Percentiles rank a stretch among this genome's conserved stretches.
These are phyloP conservation scores for Heteromyza rotundicornis DNA, from an alignment of 2,888 invertebrate species.

Conservation along the genomic window DNA sequence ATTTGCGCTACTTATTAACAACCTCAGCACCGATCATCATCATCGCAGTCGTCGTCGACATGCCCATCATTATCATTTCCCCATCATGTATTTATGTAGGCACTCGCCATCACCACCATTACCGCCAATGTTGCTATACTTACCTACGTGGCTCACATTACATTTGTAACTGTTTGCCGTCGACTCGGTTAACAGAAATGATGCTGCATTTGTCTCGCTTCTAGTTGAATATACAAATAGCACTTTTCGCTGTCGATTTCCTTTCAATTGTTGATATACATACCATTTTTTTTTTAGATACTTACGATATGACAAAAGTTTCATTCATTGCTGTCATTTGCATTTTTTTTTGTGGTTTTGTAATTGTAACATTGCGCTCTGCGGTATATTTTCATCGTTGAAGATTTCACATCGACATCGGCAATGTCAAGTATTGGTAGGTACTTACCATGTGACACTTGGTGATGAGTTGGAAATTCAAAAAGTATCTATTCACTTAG, in stretches of 20 bases:
- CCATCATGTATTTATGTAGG: no score
- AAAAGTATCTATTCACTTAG: no score
- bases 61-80: no score
- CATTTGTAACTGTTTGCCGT: constrained; percentile 2
- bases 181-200: background rate
- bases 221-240: background rate
- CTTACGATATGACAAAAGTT: no score
- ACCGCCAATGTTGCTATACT: background rate
- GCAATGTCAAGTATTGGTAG: no score
- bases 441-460: no score
- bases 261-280: background rate
- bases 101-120: background rate
- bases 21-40: constrained; percentile 2
- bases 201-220: background rate
- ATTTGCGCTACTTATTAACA: constrained; percentile 32
- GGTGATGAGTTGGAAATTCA: no score
- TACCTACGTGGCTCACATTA: background rate
- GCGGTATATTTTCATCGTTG: no score
- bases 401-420: no score
- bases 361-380: no score
- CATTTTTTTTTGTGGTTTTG: no score
- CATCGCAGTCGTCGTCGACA: background rate
- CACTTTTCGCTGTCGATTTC: constrained; percentile 4
- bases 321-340: no score
- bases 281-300: background rate